Evolutionary conservation across 2,888 invertebrate genomes (phyloP).

Genomic region (Caenorhabditis doughertyi): DNA sequence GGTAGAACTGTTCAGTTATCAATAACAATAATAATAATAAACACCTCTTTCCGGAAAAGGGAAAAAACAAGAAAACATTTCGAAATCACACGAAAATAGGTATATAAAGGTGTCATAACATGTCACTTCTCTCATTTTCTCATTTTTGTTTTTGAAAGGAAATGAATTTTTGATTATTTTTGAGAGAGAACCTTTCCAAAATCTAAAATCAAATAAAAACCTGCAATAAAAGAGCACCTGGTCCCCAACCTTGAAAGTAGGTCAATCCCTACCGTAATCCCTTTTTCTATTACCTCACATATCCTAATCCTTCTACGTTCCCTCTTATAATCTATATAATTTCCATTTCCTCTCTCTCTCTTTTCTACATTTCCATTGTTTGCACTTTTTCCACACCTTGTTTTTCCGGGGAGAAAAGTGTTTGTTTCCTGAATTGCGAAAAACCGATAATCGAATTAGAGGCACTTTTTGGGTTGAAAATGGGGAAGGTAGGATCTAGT

Average conservation of each 20-base stretch:
- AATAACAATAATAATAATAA: too few species aligned
- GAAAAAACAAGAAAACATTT: too few species aligned
- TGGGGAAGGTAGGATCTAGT: neutral
- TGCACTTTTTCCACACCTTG: constrained; percentile 29
- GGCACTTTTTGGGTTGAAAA: neutral
- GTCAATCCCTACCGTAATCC: constrained; percentile 50
- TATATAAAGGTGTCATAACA: constrained; percentile 18
- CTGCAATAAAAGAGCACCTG: too few species aligned
- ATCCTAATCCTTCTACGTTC: constrained; percentile 1
- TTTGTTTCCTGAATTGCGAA: neutral
- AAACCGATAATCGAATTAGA: constrained; percentile 39
- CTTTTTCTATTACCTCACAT: constrained; percentile 26
- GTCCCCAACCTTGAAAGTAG: too few species aligned
- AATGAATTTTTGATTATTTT: too few species aligned
- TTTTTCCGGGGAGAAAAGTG: neutral
- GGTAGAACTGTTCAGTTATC: too few species aligned
- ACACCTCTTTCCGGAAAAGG: too few species aligned
- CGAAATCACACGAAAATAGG: neutral
- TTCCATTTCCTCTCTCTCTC: neutral
- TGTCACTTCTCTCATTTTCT: constrained; percentile 1
- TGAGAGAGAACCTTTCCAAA: too few species aligned
- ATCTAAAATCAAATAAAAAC: neutral
- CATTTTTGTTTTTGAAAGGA: neutral
- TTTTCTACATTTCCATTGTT: constrained; percentile 18
- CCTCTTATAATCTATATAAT: constrained; percentile 24